These are phyloP conservation scores for Bubo blakistoni DNA, from an alignment of 2,113 vertebrate species.

Conservation along the genomic window DNA sequence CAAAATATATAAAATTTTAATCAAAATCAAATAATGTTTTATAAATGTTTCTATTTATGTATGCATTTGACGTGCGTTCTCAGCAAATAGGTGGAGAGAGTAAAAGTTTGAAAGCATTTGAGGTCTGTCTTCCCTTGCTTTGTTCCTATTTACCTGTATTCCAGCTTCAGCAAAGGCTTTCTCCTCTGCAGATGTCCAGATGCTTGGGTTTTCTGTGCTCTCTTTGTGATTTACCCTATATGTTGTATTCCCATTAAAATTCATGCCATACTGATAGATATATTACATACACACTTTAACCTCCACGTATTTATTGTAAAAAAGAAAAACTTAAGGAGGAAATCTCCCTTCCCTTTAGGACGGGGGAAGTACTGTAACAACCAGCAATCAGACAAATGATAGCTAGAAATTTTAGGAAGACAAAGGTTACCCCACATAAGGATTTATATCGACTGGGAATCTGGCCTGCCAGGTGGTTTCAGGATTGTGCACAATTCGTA, in stretches of 20 bases:
- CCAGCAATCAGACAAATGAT: background rate
- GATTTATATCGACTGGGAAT: background rate
- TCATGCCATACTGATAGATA: background rate
- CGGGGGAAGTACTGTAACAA: background rate
- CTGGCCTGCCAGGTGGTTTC: background rate
- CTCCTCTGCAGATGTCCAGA: background rate
- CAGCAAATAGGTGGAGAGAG: background rate
- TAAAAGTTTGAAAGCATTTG: background rate
- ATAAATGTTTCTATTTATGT: background rate
- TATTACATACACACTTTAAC: background rate
- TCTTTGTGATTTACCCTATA: background rate
- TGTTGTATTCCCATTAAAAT: background rate
- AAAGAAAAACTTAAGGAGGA: background rate
- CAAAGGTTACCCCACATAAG: background rate
- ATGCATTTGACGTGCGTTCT: background rate
- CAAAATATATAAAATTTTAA: background rate
- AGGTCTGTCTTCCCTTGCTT: background rate
- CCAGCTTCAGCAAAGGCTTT: background rate
- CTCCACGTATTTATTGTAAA: fast-evolving
- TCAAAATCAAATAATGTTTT: background rate
- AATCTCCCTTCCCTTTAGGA: background rate
- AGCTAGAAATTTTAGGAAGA: background rate
- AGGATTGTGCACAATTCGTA: background rate
- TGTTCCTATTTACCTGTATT: background rate
- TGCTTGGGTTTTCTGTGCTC: background rate